These are phyloP conservation scores for Zaprionus ghesquierei DNA, from an alignment of 1,140 invertebrate species.

Conservation along the genomic window DNA sequence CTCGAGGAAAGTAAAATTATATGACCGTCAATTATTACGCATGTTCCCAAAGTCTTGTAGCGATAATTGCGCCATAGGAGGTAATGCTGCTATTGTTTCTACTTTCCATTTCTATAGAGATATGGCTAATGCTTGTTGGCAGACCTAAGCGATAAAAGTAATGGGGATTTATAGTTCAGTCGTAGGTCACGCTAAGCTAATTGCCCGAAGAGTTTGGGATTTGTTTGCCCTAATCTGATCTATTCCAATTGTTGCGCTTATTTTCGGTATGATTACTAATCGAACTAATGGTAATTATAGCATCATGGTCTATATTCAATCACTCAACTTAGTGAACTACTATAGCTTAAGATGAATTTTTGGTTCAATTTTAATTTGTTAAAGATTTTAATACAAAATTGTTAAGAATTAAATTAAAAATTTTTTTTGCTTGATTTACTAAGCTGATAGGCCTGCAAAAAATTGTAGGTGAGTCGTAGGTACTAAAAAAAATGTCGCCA, in stretches of 20 bases:
- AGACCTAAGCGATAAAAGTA: background rate
- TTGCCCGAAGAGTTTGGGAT: background rate
- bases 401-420: background rate
- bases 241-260: background rate
- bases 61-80: constrained; percentile 23
- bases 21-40: constrained; percentile 14
- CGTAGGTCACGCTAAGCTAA: constrained; percentile 20
- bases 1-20: constrained; percentile 31
- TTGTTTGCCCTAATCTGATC: background rate
- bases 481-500: background rate
- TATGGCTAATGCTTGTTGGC: background rate
- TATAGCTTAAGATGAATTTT: background rate
- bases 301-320: background rate
- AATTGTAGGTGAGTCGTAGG: background rate
- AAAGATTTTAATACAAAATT: background rate
- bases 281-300: background rate
- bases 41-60: background rate
- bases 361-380: background rate
- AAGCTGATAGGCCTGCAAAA: background rate
- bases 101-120: background rate
- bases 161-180: background rate
- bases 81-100: no score
- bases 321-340: background rate
- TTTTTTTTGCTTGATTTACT: background rate
- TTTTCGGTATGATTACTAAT: background rate